These are phyloP conservation scores for Salvelinus fontinalis DNA, from an alignment of 2,113 vertebrate species.

Conservation along the genomic window DNA sequence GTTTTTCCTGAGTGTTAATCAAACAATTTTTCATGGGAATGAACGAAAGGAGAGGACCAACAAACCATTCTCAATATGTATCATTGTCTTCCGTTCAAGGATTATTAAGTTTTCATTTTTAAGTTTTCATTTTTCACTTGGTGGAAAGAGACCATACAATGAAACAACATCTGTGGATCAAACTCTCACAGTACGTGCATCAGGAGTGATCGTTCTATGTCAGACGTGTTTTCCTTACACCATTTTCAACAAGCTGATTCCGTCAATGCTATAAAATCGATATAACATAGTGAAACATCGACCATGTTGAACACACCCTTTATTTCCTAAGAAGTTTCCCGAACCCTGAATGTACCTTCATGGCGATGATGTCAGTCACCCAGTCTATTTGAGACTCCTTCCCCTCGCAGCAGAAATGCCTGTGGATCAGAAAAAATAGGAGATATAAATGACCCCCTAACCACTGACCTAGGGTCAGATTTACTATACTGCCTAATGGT, in stretches of 20 bases:
- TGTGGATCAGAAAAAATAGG: constrained; percentile 44
- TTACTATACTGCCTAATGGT: too few relatives aligned
- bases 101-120: constrained; percentile 15
- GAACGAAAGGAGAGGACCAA: background rate
- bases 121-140: background rate
- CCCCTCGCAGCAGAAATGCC: constrained; percentile 90
- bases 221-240: too few relatives aligned
- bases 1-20: constrained; percentile 35
- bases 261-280: too few relatives aligned
- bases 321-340: background rate
- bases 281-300: too few relatives aligned
- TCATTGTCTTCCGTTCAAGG: background rate
- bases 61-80: background rate
- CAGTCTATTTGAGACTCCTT: constrained; percentile 82
- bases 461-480: background rate
- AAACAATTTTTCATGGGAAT: constrained; percentile 31
- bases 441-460: background rate
- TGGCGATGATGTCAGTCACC: constrained; percentile 84
- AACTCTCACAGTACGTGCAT: too few relatives aligned
- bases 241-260: too few relatives aligned
- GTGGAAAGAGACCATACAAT: background rate
- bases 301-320: too few relatives aligned
- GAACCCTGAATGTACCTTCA: constrained; percentile 77
- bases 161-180: too few relatives aligned
- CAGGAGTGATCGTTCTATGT: too few relatives aligned